Evolutionary conservation across 2,113 vertebrate species (phyloP).

Genomic region (Oryzias woworae): DNA sequence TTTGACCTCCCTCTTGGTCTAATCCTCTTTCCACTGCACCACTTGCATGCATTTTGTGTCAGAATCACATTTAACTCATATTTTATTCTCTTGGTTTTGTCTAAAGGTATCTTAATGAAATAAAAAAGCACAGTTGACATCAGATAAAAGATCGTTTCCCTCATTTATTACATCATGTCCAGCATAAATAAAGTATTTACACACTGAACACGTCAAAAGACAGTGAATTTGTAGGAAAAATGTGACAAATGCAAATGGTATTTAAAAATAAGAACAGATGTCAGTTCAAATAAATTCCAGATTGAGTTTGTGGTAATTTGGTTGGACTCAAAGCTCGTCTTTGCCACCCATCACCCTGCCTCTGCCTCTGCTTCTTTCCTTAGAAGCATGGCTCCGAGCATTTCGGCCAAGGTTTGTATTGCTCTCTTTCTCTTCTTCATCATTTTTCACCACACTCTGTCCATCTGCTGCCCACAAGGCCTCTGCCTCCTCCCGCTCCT

Average conservation of each 20-base stretch:
- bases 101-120: neutral
- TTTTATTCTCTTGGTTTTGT: slow-evolving; percentile 37
- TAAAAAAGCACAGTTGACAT: slow-evolving; percentile 4
- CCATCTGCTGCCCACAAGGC: slow-evolving; percentile 68
- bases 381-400: slow-evolving; percentile 67
- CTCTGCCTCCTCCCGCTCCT: slow-evolving; percentile 81
- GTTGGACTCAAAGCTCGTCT: slow-evolving; percentile 74
- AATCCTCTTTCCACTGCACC: slow-evolving; percentile 7
- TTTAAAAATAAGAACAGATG: neutral
- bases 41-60: neutral
- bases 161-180: slow-evolving; percentile 28
- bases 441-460: slow-evolving; percentile 56
- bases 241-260: slow-evolving; percentile 1
- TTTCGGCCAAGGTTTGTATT: slow-evolving; percentile 39
- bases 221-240: slow-evolving; percentile 6
- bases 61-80: slow-evolving; percentile 24
- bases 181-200: slow-evolving; percentile 49
- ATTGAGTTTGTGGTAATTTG: slow-evolving; percentile 24
- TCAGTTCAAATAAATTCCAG: slow-evolving; percentile 4
- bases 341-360: slow-evolving; percentile 60
- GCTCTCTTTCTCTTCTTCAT: slow-evolving; percentile 44
- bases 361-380: slow-evolving; percentile 60
- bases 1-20: slow-evolving; percentile 9
- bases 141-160: slow-evolving; percentile 8
- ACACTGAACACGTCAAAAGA: slow-evolving; percentile 11